phyloP scores from a whole-genome alignment of 2,888 invertebrate species.

The Cerceris ruficornis region DNA sequence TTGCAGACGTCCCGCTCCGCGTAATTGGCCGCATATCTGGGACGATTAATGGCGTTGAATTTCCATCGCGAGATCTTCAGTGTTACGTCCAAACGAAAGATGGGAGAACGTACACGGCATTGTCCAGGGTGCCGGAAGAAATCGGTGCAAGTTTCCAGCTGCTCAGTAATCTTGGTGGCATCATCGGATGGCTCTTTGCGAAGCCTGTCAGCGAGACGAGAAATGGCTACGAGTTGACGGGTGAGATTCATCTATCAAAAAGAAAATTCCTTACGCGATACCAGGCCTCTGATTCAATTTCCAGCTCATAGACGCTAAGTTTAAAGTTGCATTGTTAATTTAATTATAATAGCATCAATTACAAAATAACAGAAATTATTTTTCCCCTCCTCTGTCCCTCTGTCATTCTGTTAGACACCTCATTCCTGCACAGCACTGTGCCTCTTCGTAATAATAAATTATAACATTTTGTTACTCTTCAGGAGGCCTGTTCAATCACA shows the following conservation, averaged over 20 bases:
- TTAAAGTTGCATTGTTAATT: no score
- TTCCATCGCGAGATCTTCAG: conserved; percentile 92
- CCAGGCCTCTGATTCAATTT: no score
- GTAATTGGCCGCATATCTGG: conserved; percentile 95
- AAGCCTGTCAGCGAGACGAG: conserved; percentile 87
- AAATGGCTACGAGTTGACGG: conserved; percentile 96
- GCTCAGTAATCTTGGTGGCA: conserved; percentile 91
- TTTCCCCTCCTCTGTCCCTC: no score
- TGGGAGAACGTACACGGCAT: conserved; percentile 94
- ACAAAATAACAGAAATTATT: no score
- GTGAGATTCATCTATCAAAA: conserved; percentile 55
- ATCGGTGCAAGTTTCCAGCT: conserved; percentile 92
- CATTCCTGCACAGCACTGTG: no score
- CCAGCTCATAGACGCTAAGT: no score
- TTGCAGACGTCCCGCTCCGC: conserved; percentile 89
- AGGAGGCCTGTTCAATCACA: conserved; percentile 94
- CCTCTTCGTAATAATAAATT: no score
- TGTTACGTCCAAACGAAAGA: conserved; percentile 95
- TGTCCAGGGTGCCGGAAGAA: conserved; percentile 89
- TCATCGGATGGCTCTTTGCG: conserved; percentile 97
- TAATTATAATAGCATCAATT: no score
- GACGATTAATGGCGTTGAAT: conserved; percentile 88
- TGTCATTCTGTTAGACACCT: no score
- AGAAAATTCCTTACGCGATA: no score
- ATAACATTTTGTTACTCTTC: neutral